These are phyloP conservation scores for Brachypodius melanocephalos DNA, from an alignment of 2,113 vertebrate genomes.

Conservation along the genomic window DNA sequence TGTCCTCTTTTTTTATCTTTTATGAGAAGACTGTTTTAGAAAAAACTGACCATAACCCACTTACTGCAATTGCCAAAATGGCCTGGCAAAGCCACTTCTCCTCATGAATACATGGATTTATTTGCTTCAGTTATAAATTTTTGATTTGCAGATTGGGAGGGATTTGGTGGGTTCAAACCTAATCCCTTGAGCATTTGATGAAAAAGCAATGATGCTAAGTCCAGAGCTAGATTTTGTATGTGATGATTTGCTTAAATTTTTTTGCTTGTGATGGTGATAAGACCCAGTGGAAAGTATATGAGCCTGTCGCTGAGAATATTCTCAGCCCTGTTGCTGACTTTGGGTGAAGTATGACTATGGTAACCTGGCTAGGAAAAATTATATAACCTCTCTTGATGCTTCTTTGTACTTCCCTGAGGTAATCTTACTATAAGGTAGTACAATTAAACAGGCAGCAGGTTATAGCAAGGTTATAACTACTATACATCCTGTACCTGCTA, in stretches of 20 bases:
- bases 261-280: not conserved
- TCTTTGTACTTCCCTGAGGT: not conserved
- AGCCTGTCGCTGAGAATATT: not conserved
- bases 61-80: not conserved
- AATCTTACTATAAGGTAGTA: not conserved
- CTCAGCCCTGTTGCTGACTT: not conserved
- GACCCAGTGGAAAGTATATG: not conserved
- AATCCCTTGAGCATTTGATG: conserved; percentile 1
- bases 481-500: not conserved
- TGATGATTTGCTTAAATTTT: conserved; percentile 17
- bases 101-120: not conserved
- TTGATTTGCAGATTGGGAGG: conserved; percentile 32
- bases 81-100: not conserved
- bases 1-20: not conserved
- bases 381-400: not conserved
- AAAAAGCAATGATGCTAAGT: conserved; percentile 24
- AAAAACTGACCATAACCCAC: conserved; percentile 20
- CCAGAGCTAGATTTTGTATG: not conserved
- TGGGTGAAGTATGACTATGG: not conserved
- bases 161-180: conserved; percentile 1
- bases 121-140: conserved; percentile 3
- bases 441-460: not conserved
- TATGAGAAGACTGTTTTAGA: not conserved
- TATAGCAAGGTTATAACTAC: not conserved
- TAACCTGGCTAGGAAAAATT: not conserved